These are phyloP conservation scores for Calameuta pallipes DNA, from an alignment of 2,888 invertebrate species.

Conservation along the genomic window DNA sequence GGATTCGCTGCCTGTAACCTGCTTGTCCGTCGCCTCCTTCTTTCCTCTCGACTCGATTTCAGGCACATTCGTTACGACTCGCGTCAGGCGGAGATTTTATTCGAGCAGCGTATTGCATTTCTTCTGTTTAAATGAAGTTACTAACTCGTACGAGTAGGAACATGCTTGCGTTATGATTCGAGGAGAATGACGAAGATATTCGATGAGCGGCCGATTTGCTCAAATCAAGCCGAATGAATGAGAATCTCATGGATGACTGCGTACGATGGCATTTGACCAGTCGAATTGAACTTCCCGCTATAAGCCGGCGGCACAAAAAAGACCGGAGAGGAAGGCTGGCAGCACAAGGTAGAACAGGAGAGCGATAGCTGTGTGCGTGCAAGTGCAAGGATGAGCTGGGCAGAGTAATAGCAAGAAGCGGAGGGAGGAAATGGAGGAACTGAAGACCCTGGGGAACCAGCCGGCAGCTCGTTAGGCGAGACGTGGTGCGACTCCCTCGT, in stretches of 20 bases:
- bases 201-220: too few species aligned
- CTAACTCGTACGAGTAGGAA: not conserved
- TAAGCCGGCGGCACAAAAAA: not conserved
- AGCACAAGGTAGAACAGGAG: slow-evolving; percentile 24
- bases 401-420: slow-evolving; percentile 8
- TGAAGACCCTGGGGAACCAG: slow-evolving; percentile 59
- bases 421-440: slow-evolving; percentile 37
- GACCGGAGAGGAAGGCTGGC: slow-evolving; percentile 20
- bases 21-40: not conserved
- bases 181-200: not conserved
- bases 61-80: not conserved
- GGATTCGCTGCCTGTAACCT: slow-evolving; percentile 6
- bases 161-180: not conserved
- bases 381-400: slow-evolving; percentile 26
- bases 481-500: slow-evolving; percentile 54
- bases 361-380: slow-evolving; percentile 28
- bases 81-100: not conserved
- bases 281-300: not conserved
- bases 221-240: too few species aligned
- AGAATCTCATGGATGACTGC: not conserved
- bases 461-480: slow-evolving; percentile 64
- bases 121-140: not conserved
- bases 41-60: not conserved
- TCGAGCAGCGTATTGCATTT: not conserved
- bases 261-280: not conserved